Conservation (phyloP, 2,797 vertebrate genomes). For the Thripadectes ignobilis region DNA sequence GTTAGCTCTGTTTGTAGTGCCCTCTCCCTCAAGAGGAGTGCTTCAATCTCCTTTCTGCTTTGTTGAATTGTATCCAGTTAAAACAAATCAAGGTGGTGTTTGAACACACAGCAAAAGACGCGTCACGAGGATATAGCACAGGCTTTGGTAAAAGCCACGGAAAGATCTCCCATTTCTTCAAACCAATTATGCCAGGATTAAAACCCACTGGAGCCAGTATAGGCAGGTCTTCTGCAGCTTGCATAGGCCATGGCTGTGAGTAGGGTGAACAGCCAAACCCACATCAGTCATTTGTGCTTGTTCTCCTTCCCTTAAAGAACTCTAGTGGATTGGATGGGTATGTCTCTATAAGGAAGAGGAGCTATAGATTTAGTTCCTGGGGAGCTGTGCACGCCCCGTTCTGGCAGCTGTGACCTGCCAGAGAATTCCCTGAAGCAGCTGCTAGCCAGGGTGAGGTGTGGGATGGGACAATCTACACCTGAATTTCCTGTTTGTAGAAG, state of each 20-base stretch:
- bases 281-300: not conserved
- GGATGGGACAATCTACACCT: not conserved
- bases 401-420: not conserved
- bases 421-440: not conserved
- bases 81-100: not conserved
- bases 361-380: not conserved
- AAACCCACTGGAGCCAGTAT: not conserved
- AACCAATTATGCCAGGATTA: not conserved
- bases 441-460: not conserved
- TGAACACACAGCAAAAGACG: not conserved
- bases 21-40: not conserved
- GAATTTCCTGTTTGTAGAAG: not conserved
- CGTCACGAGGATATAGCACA: fast-evolving
- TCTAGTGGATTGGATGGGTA: not conserved
- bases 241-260: not conserved
- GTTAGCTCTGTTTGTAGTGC: not conserved
- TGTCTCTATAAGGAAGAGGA: not conserved
- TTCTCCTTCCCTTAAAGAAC: not conserved
- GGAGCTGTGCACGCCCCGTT: fast-evolving
- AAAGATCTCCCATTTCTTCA: not conserved
- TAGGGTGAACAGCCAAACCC: not conserved
- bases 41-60: not conserved
- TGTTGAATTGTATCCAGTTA: not conserved
- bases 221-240: not conserved
- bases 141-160: not conserved